Percentiles rank a stretch among this genome's conserved stretches.
Evolutionary conservation across 2,113 vertebrate species (phyloP).

Genomic region (Cottus gobio): DNA sequence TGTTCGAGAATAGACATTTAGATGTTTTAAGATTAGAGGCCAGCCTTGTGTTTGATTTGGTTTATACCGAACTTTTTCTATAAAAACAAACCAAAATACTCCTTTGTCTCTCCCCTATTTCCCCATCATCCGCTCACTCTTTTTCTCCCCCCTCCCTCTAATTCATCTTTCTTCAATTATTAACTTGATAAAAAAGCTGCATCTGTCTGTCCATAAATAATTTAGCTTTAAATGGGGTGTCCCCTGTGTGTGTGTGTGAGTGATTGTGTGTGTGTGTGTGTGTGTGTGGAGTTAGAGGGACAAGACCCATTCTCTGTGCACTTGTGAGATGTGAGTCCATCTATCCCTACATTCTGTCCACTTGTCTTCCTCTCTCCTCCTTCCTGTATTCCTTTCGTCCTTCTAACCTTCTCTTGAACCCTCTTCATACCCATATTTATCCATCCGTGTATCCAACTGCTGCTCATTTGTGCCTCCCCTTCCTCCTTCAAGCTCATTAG

Average conservation of each 20-base stretch:
- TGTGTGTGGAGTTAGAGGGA: neutral
- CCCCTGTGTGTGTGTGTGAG: slow-evolving; percentile 27
- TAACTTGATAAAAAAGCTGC: slow-evolving; percentile 82
- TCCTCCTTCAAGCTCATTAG: neutral
- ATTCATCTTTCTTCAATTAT: slow-evolving; percentile 80
- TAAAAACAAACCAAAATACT: neutral
- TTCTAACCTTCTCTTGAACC: neutral
- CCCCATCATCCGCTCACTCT: neutral
- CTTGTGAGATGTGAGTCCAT: slow-evolving; percentile 21
- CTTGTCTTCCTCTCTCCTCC: neutral
- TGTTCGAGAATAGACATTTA: neutral
- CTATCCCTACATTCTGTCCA: neutral
- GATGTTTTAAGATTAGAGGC: neutral
- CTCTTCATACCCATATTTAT: neutral
- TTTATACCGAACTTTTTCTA: neutral
- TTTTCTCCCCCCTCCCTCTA: neutral
- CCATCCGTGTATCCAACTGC: neutral
- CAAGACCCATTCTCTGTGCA: slow-evolving; percentile 22
- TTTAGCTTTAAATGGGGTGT: slow-evolving; percentile 76
- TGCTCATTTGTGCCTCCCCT: neutral
- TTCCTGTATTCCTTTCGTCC: too few species aligned
- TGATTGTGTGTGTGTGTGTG: neutral
- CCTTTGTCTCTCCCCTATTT: neutral
- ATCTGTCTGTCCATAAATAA: slow-evolving; percentile 80
- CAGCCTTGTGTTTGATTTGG: slow-evolving; percentile 1